Evolutionary conservation across 2,797 vertebrate species (phyloP).

Genomic region (Sebastolobus altivelis): DNA sequence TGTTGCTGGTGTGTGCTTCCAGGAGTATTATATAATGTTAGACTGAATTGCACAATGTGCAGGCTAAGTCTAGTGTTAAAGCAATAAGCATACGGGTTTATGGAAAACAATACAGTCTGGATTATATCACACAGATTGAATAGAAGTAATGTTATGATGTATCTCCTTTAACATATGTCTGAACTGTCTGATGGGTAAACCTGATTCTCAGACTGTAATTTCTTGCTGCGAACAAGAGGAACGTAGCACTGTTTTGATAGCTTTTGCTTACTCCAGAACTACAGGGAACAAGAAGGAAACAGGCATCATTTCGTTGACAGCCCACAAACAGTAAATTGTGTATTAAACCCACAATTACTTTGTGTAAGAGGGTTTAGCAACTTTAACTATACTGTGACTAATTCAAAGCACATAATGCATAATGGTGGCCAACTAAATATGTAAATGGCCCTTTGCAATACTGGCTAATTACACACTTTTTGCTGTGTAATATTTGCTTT

Average conservation of each 20-base stretch:
- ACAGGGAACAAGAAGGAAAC: neutral
- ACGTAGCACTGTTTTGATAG: neutral
- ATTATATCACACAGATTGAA: neutral
- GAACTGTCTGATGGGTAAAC: slow-evolving; percentile 10
- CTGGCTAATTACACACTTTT: neutral
- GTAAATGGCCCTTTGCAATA: neutral
- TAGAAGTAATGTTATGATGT: neutral
- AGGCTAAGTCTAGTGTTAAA: slow-evolving; percentile 12
- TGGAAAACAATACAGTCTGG: slow-evolving; percentile 9
- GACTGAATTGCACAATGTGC: slow-evolving; percentile 32
- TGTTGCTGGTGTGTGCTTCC: slow-evolving; percentile 19
- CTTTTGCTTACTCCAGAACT: neutral
- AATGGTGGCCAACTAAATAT: slow-evolving; percentile 3
- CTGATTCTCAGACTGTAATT: neutral
- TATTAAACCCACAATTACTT: slow-evolving; percentile 7
- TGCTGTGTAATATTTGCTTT: slow-evolving; percentile 13
- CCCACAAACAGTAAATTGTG: slow-evolving; percentile 7
- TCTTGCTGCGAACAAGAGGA: neutral
- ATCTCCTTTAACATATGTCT: slow-evolving; percentile 6
- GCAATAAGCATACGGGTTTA: neutral
- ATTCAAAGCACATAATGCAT: neutral
- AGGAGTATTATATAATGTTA: slow-evolving; percentile 29
- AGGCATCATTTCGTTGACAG: neutral
- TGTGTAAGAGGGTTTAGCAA: neutral
- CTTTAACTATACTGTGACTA: slow-evolving; percentile 17